phyloP scores from a whole-genome alignment of 2,797 vertebrate species.

The Macropus fuliginosus region DNA sequence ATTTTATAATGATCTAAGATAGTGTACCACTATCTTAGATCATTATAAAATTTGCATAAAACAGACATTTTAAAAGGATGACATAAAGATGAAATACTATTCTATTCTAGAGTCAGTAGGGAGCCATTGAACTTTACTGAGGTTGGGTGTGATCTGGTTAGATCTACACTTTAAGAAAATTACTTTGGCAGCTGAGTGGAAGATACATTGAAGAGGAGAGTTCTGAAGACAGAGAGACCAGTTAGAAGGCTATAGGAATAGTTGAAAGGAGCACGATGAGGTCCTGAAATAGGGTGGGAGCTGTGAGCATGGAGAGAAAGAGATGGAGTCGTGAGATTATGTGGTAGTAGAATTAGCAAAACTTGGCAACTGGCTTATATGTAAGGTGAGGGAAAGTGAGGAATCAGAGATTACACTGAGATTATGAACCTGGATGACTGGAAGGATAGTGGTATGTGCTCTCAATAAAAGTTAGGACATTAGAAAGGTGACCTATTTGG shows the following conservation, averaged over 20 bases:
- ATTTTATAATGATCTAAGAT: too few species aligned
- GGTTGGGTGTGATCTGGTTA: neutral
- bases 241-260: neutral
- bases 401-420: neutral
- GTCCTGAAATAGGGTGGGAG: neutral
- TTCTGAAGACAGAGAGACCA: neutral
- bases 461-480: neutral
- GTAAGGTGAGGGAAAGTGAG: neutral
- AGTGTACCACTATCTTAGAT: neutral
- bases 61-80: neutral
- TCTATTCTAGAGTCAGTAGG: neutral
- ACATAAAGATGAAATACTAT: neutral
- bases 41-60: neutral
- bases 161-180: neutral
- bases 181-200: neutral
- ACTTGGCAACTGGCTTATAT: neutral
- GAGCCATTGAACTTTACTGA: neutral
- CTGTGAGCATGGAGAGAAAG: neutral
- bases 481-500: neutral
- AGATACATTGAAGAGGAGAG: neutral
- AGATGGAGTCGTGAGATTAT: neutral
- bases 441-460: neutral
- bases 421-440: neutral
- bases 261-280: neutral
- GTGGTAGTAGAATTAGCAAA: neutral